Evolutionary conservation across 37 sponge, comb jelly and placozoan species (phyloP).

Genomic region (Haliclona indistincta): DNA sequence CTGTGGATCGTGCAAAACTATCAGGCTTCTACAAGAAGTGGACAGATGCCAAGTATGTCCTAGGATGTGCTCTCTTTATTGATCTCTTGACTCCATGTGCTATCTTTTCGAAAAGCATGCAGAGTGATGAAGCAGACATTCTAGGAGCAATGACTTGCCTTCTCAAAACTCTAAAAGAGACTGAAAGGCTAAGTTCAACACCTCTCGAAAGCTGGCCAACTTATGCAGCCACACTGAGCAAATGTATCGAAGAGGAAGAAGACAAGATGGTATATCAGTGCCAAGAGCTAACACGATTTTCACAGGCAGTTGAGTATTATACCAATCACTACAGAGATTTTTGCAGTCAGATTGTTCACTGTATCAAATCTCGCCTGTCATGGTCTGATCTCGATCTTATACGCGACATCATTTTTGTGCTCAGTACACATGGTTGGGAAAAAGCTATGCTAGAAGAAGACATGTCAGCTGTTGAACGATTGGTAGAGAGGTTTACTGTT

Average conservation of each 20-base stretch:
- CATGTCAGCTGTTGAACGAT: conserved; percentile 23
- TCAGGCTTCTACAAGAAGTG: conserved; percentile 47
- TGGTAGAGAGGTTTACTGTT: conserved; percentile 26
- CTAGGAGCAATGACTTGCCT: conserved; percentile 20
- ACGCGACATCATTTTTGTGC: conserved; percentile 32
- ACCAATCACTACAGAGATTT: conserved; percentile 14
- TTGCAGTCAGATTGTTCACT: background rate
- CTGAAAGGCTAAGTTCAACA: background rate
- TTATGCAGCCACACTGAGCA: conserved; percentile 13
- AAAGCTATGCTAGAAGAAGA: too few relatives aligned
- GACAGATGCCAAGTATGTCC: conserved; percentile 65
- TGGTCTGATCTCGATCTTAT: conserved; percentile 35
- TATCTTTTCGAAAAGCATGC: conserved; percentile 31
- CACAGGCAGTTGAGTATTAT: conserved; percentile 6
- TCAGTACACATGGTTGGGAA: conserved; percentile 20
- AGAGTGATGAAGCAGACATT: conserved; percentile 31
- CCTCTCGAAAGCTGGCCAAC: conserved; percentile 2
- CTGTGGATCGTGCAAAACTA: conserved; percentile 60
- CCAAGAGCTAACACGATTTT: conserved; percentile 16
- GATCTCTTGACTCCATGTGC: conserved; percentile 50
- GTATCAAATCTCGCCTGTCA: conserved; percentile 3
- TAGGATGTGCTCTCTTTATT: conserved; percentile 70
- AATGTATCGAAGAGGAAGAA: conserved; percentile 6
- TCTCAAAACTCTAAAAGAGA: conserved; percentile 14
- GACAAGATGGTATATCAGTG: conserved; percentile 9